Percentiles rank a stretch among this genome's conserved stretches.
Conservation (phyloP, 2,113 vertebrate species). For the Saguinus imperator region DNA sequence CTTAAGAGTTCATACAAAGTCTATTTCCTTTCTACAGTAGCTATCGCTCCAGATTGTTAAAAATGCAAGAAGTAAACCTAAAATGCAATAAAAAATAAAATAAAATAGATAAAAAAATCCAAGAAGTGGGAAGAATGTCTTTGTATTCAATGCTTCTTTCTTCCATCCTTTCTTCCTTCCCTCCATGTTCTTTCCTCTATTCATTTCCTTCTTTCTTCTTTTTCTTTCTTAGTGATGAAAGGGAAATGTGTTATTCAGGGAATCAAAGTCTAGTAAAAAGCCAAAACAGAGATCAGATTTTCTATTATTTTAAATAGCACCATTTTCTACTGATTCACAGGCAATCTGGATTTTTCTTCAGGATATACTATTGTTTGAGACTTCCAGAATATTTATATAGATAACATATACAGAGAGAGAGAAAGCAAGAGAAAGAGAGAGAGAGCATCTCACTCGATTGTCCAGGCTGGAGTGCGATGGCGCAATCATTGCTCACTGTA, state of each 20-base stretch:
- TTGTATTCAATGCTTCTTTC: neutral
- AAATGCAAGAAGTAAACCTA: slow-evolving; percentile 41
- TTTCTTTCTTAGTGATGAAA: slow-evolving; percentile 27
- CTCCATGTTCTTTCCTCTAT: neutral
- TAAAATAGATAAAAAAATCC: neutral
- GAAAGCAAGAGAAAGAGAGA: too few species aligned
- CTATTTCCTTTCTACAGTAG: slow-evolving; percentile 69
- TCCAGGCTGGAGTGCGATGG: too few species aligned
- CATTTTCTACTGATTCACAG: neutral
- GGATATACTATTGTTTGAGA: neutral
- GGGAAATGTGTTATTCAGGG: slow-evolving; percentile 59
- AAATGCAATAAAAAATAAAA: too few species aligned
- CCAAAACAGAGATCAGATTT: slow-evolving; percentile 70
- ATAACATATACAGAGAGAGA: too few species aligned
- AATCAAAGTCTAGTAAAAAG: slow-evolving; percentile 73
- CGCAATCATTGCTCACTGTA: too few species aligned
- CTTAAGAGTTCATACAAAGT: slow-evolving; percentile 64
- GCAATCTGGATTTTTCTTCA: neutral
- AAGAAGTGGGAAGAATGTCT: slow-evolving; percentile 59
- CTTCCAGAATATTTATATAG: neutral
- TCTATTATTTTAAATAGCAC: neutral
- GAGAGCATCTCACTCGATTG: too few species aligned
- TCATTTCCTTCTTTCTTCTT: neutral
- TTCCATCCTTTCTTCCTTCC: neutral
- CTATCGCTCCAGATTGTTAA: slow-evolving; percentile 51